phyloP scores from a whole-genome alignment of 2,888 invertebrate genomes.

The Andrena flavipes region DNA sequence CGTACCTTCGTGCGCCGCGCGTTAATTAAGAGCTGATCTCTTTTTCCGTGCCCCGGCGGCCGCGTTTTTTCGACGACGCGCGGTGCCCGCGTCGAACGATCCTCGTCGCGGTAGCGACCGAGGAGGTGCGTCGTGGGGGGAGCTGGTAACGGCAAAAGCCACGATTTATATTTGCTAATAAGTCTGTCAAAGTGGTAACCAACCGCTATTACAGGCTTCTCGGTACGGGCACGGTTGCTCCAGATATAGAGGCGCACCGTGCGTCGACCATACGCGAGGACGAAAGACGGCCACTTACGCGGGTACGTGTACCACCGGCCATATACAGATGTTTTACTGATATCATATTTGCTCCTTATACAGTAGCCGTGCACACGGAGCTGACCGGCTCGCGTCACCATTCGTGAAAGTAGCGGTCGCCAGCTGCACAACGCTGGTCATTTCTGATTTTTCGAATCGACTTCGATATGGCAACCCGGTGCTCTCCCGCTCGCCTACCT shows the following conservation, averaged over 20 bases:
- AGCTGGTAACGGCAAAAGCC: slow-evolving; percentile 52
- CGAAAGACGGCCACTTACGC: slow-evolving; percentile 52
- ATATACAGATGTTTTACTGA: slow-evolving; percentile 70
- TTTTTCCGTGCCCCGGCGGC: slow-evolving; percentile 29
- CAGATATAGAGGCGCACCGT: slow-evolving; percentile 61
- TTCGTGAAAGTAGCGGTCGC: slow-evolving; percentile 58
- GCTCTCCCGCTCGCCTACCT: slow-evolving; percentile 24
- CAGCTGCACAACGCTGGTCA: slow-evolving; percentile 58
- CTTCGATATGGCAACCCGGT: slow-evolving; percentile 51
- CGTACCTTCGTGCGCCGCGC: slow-evolving; percentile 26
- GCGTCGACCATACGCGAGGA: slow-evolving; percentile 15
- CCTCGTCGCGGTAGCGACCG: not conserved
- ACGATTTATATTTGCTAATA: slow-evolving; percentile 71
- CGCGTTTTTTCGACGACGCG: slow-evolving; percentile 27
- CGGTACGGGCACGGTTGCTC: slow-evolving; percentile 54
- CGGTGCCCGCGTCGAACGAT: not conserved
- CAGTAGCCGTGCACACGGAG: slow-evolving; percentile 47
- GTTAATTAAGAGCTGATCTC: slow-evolving; percentile 63
- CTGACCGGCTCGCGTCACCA: slow-evolving; percentile 47
- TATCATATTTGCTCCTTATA: slow-evolving; percentile 70
- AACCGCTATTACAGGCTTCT: slow-evolving; percentile 58
- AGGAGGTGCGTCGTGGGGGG: not conserved
- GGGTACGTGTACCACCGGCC: slow-evolving; percentile 50
- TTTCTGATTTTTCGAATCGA: slow-evolving; percentile 57
- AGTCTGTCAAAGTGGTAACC: slow-evolving; percentile 66